Evolutionary conservation across 2,113 vertebrate genomes (phyloP), one percentile per base, ranked within the genome.

Genomic region (Hippocampus zosterae): DNA sequence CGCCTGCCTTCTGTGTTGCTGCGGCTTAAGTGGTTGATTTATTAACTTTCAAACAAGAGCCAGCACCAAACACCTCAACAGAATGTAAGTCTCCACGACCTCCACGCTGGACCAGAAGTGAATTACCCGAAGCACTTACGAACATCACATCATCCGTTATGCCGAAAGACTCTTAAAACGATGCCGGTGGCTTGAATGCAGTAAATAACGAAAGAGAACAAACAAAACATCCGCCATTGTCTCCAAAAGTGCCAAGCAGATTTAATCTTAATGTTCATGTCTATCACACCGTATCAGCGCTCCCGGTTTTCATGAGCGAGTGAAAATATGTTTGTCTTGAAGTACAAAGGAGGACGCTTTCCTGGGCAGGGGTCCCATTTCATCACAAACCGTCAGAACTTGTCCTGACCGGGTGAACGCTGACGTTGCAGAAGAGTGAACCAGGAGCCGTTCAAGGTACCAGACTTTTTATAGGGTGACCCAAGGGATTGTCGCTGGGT

Each of bases 111-210:
- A 40, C 37, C 33, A 66, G 23, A 75, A 71, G 68, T 63, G 37
- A 40, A 81, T 81, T 53, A 73, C 37, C 50, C 66, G 44, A 72
- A 50, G 33, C 64, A 60, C 67, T 73, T 80, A 8, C 75, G 48
- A 23, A 18, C 13, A 76, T 75, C 60, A 27, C 65, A 65, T 53
- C 19, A 67, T 79, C 42, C 60, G 18, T 73, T 82, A 74, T 76
- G 72, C 29, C 50, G 8, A 33, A 53, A 19, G 10, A 37, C 55
- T 75, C 60, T 68, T 70, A 67, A 60, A 68, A 16, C 61, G 61
- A 75, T 52, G 68, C 55, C 18, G 21, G 11, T 33, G 6, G 56
- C 68, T 70, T 46, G 56, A 73, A 83, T 67, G 44, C 12, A 56
- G 52, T 27, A 62, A 27, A 61, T 50, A 65, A 50, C 13, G 19